These are phyloP conservation scores for Urechis unicinctus DNA, from an alignment of 2,888 invertebrate species.

Conservation along the genomic window DNA sequence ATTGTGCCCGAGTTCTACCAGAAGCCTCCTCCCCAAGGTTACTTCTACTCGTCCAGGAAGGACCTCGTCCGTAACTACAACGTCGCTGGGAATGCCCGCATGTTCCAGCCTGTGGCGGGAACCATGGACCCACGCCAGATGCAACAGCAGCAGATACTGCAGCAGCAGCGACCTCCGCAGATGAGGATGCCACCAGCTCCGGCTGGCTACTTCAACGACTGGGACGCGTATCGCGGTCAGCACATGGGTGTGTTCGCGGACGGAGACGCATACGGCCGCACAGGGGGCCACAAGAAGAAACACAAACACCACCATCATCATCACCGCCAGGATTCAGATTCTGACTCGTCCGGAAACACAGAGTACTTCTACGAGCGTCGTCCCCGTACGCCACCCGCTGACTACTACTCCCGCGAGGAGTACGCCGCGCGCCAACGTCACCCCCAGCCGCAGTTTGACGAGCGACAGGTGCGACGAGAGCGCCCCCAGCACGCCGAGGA, in stretches of 20 bases:
- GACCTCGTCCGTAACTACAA: conserved; percentile 36
- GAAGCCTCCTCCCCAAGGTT: conserved; percentile 35
- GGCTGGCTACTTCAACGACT: conserved; percentile 20
- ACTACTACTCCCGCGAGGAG: conserved; percentile 20
- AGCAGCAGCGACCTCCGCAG: conserved; percentile 10
- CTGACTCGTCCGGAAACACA: conserved; percentile 21
- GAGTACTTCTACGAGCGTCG: conserved; percentile 13
- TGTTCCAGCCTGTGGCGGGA: conserved; percentile 4
- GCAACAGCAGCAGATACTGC: conserved; percentile 1
- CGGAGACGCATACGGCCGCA: conserved; percentile 10
- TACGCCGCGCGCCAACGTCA: neutral
- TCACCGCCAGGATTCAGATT: neutral
- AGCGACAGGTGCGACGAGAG: neutral
- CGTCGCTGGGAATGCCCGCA: conserved; percentile 21
- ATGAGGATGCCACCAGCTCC: conserved; percentile 11
- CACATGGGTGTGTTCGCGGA: conserved; percentile 16
- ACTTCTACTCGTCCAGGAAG: conserved; percentile 35
- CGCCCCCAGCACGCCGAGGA: conserved; percentile 2
- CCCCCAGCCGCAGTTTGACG: neutral
- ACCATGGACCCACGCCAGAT: conserved; percentile 9
- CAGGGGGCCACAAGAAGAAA: conserved; percentile 10
- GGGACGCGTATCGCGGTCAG: conserved; percentile 12
- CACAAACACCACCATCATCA: neutral
- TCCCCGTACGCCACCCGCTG: conserved; percentile 34
- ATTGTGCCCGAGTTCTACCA: conserved; percentile 34